Base-by-base conservation (phyloP, 2,888 invertebrate genomes). In the Deroplatys truncata region DNA sequence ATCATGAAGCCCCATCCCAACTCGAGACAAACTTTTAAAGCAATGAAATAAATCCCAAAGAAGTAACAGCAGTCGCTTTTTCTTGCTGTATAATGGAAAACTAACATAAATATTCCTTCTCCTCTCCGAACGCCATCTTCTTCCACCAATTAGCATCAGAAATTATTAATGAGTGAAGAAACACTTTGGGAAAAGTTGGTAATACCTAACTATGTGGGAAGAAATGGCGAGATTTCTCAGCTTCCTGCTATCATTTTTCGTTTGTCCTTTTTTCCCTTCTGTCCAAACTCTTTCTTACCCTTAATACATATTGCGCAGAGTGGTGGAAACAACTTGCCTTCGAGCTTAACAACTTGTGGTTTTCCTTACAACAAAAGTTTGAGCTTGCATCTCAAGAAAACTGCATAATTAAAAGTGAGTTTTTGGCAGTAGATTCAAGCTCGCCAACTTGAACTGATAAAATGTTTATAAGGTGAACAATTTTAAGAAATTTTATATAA, bases 101-200 rank as follows among this genome's bases (percentile, higher is more conserved):
- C 89, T 82, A 85, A 82, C 89, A 89, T 85, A 89, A 89, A 89
- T 89, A 85, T 89, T 89, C 35, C 87, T 87, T 87, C 87, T 35
- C 43, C 43, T 86, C 56, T 87, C 87, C 29, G 56, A 72, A 72
- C 15, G 56, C 56, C 56, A 72, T 72, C 87, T 87, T 83, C 43
- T 87, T 72, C 83, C 35, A 87, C 88, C 90, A 90, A 90, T 90
- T 90, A 90, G 90, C 90, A 90, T 85, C 82, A 90, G 88, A 85
- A 90, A 90, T 90, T 90, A 90, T 90, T 90, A 90, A 90, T 90
- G 90, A 90, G 88, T 29, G 89, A 85, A 28, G 83, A 87, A 87
- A 88, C 89, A 89, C 89, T 89, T 89, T 85, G 85, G 85, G 85
- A 89, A 88, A 90, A 88, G 88, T 88, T 88, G 86, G 88, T 72